Conservation (phyloP, 2,888 invertebrate species). For the Drosophila paramelanica region DNA sequence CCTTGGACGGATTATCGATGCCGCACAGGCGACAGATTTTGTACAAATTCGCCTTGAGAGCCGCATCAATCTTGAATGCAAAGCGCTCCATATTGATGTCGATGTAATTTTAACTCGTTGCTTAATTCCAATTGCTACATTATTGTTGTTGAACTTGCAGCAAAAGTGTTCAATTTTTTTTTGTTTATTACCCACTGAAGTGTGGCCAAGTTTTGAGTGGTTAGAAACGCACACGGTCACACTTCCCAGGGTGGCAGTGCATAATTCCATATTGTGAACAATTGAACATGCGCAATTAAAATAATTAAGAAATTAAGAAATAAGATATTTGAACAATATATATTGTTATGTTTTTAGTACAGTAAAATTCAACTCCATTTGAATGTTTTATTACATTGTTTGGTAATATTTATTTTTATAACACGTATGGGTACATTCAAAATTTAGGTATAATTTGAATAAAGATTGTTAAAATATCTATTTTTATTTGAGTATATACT, state of each 20-base stretch:
- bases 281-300: background rate
- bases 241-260: constrained; percentile 28
- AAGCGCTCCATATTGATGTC: constrained; percentile 80
- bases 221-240: constrained; percentile 11
- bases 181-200: constrained; percentile 64
- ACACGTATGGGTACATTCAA: background rate
- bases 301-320: too few species aligned
- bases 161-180: constrained; percentile 37
- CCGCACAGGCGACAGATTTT: constrained; percentile 85
- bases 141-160: constrained; percentile 39
- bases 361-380: too few species aligned
- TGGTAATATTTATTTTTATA: too few species aligned
- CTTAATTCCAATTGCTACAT: constrained; percentile 37
- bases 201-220: constrained; percentile 28
- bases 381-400: too few species aligned
- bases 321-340: too few species aligned
- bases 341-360: too few species aligned
- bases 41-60: constrained; percentile 82
- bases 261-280: background rate
- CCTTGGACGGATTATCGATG: constrained; percentile 83
- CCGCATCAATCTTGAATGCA: constrained; percentile 84
- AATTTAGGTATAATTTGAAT: too few species aligned
- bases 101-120: constrained; percentile 1
- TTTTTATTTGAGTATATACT: background rate
- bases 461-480: background rate